Evolutionary conservation across 2,888 invertebrate species (phyloP).

Genomic region (Pristionchus japonicus): DNA sequence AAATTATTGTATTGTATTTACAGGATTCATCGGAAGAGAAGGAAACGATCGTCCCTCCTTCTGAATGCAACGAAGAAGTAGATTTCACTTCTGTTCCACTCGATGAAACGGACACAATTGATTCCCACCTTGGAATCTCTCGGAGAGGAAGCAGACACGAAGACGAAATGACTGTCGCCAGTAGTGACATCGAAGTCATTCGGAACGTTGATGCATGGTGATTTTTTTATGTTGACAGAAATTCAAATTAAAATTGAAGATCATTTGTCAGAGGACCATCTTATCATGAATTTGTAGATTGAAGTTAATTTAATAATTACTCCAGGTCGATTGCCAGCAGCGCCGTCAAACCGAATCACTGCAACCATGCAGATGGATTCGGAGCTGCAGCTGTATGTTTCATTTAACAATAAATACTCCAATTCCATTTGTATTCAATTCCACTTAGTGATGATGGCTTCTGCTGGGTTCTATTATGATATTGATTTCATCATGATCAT

Average conservation of each 20-base stretch:
- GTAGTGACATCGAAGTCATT: constrained; percentile 70
- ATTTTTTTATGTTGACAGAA: not conserved
- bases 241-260: not conserved
- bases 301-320: not conserved
- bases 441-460: no score
- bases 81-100: constrained; percentile 28
- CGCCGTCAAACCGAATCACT: not conserved
- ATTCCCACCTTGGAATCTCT: not conserved
- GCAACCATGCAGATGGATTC: not conserved
- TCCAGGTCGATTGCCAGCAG: constrained; percentile 59
- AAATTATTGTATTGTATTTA: not conserved
- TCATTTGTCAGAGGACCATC: not conserved
- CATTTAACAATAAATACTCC: not conserved
- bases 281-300: not conserved
- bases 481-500: not conserved
- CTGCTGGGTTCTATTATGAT: not conserved
- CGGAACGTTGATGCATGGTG: constrained; percentile 66
- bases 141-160: constrained; percentile 50
- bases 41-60: not conserved
- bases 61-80: not conserved
- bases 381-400: not conserved
- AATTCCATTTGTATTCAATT: not conserved
- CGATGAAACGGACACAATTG: not conserved
- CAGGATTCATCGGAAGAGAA: constrained; percentile 29
- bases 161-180: constrained; percentile 66